Percentiles rank a stretch among this genome's conserved stretches.
phyloP scores from a whole-genome alignment of 2,797 vertebrate genomes.

The Cynopterus sphinx region DNA sequence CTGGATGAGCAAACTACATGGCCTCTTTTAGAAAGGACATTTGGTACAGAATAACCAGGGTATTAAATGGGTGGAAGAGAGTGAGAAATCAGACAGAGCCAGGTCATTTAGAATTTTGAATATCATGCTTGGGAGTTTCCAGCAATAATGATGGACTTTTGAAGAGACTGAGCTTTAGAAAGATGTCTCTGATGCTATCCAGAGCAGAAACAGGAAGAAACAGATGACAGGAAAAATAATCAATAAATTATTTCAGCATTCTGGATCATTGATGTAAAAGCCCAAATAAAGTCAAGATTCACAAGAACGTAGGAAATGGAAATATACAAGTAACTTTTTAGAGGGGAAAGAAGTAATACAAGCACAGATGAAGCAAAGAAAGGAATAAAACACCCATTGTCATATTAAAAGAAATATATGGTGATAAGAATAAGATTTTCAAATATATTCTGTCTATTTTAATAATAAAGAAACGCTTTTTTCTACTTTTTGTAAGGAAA shows the following conservation, averaged over 20 bases:
- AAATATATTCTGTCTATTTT: neutral
- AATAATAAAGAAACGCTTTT: neutral
- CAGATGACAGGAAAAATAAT: neutral
- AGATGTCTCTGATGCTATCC: neutral
- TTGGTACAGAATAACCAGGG: neutral
- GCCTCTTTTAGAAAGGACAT: neutral
- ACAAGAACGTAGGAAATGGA: neutral
- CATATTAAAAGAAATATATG: neutral
- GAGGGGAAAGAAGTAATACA: neutral
- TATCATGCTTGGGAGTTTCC: neutral
- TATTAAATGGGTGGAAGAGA: neutral
- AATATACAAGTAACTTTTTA: neutral
- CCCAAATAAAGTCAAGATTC: neutral
- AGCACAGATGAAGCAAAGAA: neutral
- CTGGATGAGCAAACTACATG: neutral
- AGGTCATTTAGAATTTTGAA: neutral
- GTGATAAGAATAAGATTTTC: neutral
- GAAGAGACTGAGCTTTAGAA: neutral
- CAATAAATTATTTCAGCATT: neutral
- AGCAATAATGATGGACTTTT: neutral
- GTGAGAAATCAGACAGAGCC: neutral
- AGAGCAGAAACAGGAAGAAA: neutral
- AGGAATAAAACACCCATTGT: neutral
- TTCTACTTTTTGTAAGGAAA: neutral
- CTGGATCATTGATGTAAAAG: neutral